Evolutionary conservation across 2,888 invertebrate genomes (phyloP).

Genomic region (Sphaerophoria rueppellii): DNA sequence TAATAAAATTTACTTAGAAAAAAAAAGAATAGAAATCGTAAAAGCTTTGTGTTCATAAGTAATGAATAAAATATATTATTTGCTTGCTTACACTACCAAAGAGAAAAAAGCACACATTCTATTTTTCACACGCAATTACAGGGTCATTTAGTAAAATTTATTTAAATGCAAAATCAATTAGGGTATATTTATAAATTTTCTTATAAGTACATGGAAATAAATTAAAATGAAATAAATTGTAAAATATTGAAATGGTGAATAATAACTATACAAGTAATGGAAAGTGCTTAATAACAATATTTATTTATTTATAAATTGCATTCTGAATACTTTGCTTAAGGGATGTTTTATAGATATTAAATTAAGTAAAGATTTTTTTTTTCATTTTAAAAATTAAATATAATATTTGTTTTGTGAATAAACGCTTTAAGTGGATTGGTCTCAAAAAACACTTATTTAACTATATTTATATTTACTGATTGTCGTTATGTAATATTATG

Average conservation of each 20-base stretch:
- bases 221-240: constrained; percentile 35
- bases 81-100: constrained; percentile 61
- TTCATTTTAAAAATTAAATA: background rate
- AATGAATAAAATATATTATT: constrained; percentile 22
- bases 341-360: constrained; percentile 33
- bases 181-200: constrained; percentile 67
- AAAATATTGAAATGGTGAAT: constrained; percentile 27
- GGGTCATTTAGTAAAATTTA: constrained; percentile 73
- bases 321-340: constrained; percentile 33
- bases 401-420: constrained; percentile 55
- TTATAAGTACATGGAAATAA: constrained; percentile 40
- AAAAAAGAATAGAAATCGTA: background rate
- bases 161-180: constrained; percentile 63
- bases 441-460: constrained; percentile 24
- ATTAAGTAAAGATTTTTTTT: constrained; percentile 2
- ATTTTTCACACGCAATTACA: constrained; percentile 70
- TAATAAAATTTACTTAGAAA: constrained; percentile 37
- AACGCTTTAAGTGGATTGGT: constrained; percentile 67
- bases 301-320: too few species aligned
- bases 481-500: constrained; percentile 19
- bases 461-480: constrained; percentile 31
- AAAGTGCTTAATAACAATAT: constrained; percentile 50
- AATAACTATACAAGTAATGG: constrained; percentile 51
- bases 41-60: constrained; percentile 65
- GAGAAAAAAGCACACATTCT: constrained; percentile 20